Conservation (phyloP, 2,797 vertebrate species). For the Melanotaenia nigrans region DNA sequence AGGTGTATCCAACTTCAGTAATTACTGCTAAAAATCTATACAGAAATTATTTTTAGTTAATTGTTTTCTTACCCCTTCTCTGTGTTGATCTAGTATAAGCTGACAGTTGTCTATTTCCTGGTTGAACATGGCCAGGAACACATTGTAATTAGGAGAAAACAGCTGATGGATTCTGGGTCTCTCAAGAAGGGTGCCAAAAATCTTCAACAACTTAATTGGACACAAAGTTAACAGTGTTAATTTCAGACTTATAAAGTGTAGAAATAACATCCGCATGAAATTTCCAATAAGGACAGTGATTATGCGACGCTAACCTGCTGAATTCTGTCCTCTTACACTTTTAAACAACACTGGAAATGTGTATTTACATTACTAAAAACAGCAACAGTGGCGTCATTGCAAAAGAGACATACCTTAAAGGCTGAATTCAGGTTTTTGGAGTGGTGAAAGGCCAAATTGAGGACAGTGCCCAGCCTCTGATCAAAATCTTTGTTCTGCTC, state of each 20-base stretch:
- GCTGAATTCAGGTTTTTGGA: slow-evolving; percentile 82
- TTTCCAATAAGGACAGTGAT: neutral
- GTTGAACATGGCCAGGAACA: slow-evolving; percentile 81
- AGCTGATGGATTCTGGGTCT: slow-evolving; percentile 77
- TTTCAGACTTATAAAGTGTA: neutral
- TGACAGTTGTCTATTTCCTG: slow-evolving; percentile 81
- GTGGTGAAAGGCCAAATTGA: slow-evolving; percentile 86
- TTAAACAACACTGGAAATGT: neutral
- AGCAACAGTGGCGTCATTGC: neutral
- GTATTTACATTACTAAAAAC: neutral
- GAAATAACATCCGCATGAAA: neutral
- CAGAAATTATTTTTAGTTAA: neutral
- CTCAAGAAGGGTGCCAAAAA: slow-evolving; percentile 82
- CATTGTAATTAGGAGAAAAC: slow-evolving; percentile 79
- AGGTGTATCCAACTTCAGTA: neutral
- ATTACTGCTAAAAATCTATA: neutral
- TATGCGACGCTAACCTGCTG: neutral
- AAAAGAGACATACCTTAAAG: slow-evolving; percentile 79
- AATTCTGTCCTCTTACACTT: neutral
- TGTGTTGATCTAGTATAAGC: slow-evolving; percentile 80
- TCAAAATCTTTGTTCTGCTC: slow-evolving; percentile 86
- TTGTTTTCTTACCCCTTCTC: slow-evolving; percentile 69
- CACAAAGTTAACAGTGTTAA: slow-evolving; percentile 16
- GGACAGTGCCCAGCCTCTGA: slow-evolving; percentile 84
- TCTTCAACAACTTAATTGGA: slow-evolving; percentile 74